Evolutionary conservation across 2,113 vertebrate genomes (phyloP).

Genomic region (Trichomycterus rosablanca): DNA sequence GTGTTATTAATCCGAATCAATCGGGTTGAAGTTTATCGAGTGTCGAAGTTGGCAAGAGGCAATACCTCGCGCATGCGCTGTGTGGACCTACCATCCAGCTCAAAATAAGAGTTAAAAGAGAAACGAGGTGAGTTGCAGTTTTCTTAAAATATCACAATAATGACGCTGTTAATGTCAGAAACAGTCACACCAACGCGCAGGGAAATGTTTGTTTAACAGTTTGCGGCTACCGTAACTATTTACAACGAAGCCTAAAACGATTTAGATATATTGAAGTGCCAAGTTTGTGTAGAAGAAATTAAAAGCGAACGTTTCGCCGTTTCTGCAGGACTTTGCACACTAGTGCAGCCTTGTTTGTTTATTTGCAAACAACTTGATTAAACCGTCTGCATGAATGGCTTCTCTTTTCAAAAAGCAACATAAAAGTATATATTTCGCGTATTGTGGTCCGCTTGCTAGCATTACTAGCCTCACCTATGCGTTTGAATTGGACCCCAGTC

Average conservation of each 20-base stretch:
- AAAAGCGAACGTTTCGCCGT: constrained; percentile 61
- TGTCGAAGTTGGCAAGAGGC: constrained; percentile 73
- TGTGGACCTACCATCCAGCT: constrained; percentile 57
- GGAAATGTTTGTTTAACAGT: constrained; percentile 30
- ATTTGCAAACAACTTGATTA: constrained; percentile 27
- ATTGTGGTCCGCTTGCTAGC: constrained; percentile 70
- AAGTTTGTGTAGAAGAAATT: constrained; percentile 76
- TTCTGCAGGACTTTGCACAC: constrained; percentile 43
- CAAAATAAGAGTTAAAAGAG: constrained; percentile 81
- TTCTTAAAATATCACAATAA: constrained; percentile 52
- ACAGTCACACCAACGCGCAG: constrained; percentile 38
- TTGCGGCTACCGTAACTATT: constrained; percentile 46
- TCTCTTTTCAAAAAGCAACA: constrained; percentile 46
- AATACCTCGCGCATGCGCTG: constrained; percentile 71
- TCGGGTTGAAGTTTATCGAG: constrained; percentile 67
- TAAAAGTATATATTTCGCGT: constrained; percentile 71
- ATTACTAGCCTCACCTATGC: constrained; percentile 64
- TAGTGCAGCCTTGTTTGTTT: constrained; percentile 30
- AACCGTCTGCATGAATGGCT: constrained; percentile 49
- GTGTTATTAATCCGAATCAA: too few relatives aligned
- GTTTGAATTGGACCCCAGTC: constrained; percentile 33
- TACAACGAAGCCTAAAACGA: constrained; percentile 57
- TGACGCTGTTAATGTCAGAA: constrained; percentile 41
- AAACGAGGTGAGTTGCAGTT: constrained; percentile 80
- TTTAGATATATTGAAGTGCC: constrained; percentile 66